A percentile compares a stretch with the other conserved stretches of the same genome.
phyloP scores from a whole-genome alignment of 2,113 vertebrate species.

The Pionites leucogaster region DNA sequence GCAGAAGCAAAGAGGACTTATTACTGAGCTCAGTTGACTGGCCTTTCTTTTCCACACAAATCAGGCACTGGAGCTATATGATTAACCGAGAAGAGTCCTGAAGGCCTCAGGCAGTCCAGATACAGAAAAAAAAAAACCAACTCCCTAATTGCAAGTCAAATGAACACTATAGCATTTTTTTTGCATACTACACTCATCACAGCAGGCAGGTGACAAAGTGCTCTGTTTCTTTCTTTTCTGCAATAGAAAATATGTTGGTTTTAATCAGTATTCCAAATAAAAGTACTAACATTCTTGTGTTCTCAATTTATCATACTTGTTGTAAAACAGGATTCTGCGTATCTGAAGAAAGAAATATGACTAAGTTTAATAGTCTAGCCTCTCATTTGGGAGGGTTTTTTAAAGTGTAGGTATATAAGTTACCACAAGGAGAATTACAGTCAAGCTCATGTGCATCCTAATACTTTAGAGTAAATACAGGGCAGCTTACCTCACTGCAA shows the following conservation, averaged over 20 bases:
- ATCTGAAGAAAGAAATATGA: constrained; percentile 3
- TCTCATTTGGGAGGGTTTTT: neutral
- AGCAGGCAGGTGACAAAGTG: neutral
- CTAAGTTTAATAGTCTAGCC: neutral
- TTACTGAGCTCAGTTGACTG: neutral
- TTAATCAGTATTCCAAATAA: neutral
- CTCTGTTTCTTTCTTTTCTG: neutral
- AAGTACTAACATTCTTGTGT: rapidly evolving
- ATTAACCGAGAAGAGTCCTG: neutral
- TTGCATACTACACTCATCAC: neutral
- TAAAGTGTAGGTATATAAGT: neutral
- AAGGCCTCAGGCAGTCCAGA: neutral
- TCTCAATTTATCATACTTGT: neutral
- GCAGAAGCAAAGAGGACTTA: constrained; percentile 14
- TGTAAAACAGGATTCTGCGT: neutral
- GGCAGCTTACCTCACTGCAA: neutral
- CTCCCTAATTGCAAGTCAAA: neutral
- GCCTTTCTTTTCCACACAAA: neutral
- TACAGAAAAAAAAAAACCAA: neutral
- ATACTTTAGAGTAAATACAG: neutral
- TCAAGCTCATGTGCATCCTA: neutral
- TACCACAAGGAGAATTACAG: neutral
- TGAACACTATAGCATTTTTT: neutral
- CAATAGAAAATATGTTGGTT: neutral
- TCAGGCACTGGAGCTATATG: neutral